Percentiles rank a stretch among this genome's conserved stretches.
Evolutionary conservation across 2,113 vertebrate genomes (phyloP).

Genomic region (Periophthalmus modestus): DNA sequence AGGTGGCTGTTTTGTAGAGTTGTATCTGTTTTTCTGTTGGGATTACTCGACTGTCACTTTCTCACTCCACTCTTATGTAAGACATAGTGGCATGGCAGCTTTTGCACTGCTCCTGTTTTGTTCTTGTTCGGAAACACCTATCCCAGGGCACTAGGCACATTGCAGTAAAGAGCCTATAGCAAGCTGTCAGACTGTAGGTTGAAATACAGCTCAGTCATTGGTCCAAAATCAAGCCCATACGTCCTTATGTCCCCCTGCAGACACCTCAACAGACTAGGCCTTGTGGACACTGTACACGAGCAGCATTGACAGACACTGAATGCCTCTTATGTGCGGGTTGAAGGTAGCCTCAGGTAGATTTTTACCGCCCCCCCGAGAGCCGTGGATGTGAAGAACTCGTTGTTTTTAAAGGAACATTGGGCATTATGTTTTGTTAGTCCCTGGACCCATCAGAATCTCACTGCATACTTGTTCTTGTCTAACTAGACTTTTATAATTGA

Average conservation of each 20-base stretch:
- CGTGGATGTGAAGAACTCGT: conserved; percentile 36
- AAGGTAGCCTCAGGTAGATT: conserved; percentile 56
- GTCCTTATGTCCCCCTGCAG: conserved; percentile 20
- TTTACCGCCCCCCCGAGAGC: conserved; percentile 36
- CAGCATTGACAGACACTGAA: conserved; percentile 82
- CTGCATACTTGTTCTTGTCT: conserved; percentile 11
- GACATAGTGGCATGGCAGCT: conserved; percentile 3
- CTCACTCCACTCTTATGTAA: conserved; percentile 24
- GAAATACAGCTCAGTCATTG: not conserved
- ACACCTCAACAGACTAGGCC: conserved; percentile 45
- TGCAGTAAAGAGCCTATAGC: not conserved
- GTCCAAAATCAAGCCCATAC: conserved; percentile 14
- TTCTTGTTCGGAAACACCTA: conserved; percentile 11
- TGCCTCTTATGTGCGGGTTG: conserved; percentile 88
- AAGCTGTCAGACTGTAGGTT: not conserved
- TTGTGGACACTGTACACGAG: conserved; percentile 42
- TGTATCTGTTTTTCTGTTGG: conserved; percentile 14
- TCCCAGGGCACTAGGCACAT: not conserved
- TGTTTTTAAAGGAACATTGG: conserved; percentile 29
- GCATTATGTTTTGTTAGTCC: conserved; percentile 3
- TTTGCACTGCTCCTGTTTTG: conserved; percentile 19
- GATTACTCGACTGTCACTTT: conserved; percentile 36
- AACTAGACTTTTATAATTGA: not conserved
- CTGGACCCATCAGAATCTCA: not conserved
- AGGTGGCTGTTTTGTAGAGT: not conserved